Conservation (phyloP, 2,888 invertebrate species). For the Nymphalis c-album region DNA sequence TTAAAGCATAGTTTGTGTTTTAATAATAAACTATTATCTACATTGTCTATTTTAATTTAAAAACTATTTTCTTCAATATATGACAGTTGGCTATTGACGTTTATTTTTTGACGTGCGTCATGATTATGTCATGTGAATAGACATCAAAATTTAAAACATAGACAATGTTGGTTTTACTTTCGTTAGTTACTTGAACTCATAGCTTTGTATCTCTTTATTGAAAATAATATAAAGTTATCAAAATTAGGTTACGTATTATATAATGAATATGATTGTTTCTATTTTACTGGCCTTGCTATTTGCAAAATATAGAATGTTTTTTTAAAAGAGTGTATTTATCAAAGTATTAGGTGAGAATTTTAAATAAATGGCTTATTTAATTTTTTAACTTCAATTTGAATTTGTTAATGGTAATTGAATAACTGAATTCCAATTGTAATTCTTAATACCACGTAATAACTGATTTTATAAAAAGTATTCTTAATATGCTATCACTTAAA, state of each 20-base stretch:
- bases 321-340: too few relatives aligned
- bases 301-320: too few relatives aligned
- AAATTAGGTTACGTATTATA: background rate
- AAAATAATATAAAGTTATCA: background rate
- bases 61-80: background rate
- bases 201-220: background rate
- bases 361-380: too few relatives aligned
- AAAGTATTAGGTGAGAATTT: too few relatives aligned
- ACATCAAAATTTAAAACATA: background rate
- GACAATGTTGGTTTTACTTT: background rate
- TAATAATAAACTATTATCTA: too few relatives aligned
- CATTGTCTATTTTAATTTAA: background rate
- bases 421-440: too few relatives aligned
- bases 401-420: too few relatives aligned
- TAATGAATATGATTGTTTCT: background rate
- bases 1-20: conserved; percentile 13
- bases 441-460: too few relatives aligned
- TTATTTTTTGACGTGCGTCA: background rate
- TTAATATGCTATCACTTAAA: background rate
- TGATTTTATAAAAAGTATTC: background rate
- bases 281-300: background rate
- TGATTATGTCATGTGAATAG: background rate
- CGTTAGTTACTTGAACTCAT: background rate
- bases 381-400: too few relatives aligned
- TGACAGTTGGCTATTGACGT: background rate